Conservation (phyloP, 2,797 vertebrate genomes). For the Aplochiton taeniatus region DNA sequence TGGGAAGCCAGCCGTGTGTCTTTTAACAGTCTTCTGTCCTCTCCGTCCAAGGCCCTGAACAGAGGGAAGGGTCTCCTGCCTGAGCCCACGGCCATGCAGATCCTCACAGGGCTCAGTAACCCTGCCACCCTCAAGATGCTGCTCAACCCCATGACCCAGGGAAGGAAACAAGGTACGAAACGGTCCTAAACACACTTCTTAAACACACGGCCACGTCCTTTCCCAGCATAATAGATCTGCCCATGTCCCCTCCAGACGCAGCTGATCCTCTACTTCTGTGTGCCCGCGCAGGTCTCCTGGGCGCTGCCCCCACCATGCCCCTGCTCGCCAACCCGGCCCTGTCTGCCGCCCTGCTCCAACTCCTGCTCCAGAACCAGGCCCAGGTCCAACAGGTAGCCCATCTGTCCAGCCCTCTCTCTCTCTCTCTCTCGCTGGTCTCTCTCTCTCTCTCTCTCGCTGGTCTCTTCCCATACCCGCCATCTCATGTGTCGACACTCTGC, state of each 20-base stretch:
- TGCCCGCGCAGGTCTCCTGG: slow-evolving; percentile 80
- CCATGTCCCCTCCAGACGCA: too few species aligned
- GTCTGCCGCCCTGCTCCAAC: slow-evolving; percentile 84
- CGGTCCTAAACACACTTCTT: too few species aligned
- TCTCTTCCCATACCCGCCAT: slow-evolving; percentile 6
- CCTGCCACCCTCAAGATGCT: slow-evolving; percentile 88
- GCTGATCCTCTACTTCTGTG: background rate
- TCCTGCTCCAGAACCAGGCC: slow-evolving; percentile 86
- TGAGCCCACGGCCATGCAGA: slow-evolving; percentile 88
- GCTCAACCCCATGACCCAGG: slow-evolving; percentile 84
- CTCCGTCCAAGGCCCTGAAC: slow-evolving; percentile 80
- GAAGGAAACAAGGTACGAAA: slow-evolving; percentile 84
- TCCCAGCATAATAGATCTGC: too few species aligned
- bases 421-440: background rate
- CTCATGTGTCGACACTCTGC: slow-evolving; percentile 16
- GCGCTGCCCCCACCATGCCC: slow-evolving; percentile 82
- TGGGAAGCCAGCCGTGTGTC: background rate
- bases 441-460: background rate
- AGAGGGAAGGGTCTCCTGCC: slow-evolving; percentile 93
- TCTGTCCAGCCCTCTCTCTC: background rate
- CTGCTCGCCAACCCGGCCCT: slow-evolving; percentile 83
- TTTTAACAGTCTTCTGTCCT: background rate
- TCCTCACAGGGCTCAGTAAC: slow-evolving; percentile 85
- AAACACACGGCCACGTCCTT: too few species aligned
- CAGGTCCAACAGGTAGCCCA: slow-evolving; percentile 83